Percentiles rank a stretch among this genome's conserved stretches.
These are phyloP conservation scores for Epistrophe grossulariae DNA, from an alignment of 2,888 invertebrate genomes.

Conservation along the genomic window DNA sequence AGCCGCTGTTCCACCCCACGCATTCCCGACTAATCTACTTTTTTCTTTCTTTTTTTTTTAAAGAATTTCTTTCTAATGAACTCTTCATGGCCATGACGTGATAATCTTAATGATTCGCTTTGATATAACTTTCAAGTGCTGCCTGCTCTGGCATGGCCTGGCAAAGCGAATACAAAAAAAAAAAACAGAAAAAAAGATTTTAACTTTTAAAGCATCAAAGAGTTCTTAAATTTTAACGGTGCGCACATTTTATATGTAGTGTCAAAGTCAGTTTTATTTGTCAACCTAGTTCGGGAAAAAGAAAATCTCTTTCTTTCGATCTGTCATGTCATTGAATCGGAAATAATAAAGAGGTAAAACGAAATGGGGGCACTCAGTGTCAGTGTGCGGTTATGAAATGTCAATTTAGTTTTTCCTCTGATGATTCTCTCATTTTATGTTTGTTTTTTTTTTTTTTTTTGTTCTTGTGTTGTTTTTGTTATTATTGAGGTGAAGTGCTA, in stretches of 20 bases:
- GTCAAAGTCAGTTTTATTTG: conserved; percentile 55
- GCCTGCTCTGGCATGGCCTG: background rate
- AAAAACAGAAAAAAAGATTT: background rate
- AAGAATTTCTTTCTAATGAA: conserved; percentile 69
- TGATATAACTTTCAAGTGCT: conserved; percentile 68
- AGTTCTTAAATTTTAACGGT: conserved; percentile 34
- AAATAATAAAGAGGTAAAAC: conserved; percentile 57
- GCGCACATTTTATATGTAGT: conserved; percentile 32
- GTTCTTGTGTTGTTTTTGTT: conserved; percentile 58
- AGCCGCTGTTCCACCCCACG: conserved; percentile 39
- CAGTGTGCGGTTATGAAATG: conserved; percentile 53
- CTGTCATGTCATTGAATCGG: conserved; percentile 66
- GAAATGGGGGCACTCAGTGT: conserved; percentile 50
- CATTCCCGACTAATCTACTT: conserved; percentile 57
- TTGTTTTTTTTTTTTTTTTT: conserved; percentile 29
- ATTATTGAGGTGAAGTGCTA: conserved; percentile 70
- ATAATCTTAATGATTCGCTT: conserved; percentile 69
- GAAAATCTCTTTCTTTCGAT: conserved; percentile 42
- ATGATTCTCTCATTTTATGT: conserved; percentile 16
- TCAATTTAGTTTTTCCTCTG: conserved; percentile 44
- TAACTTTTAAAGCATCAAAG: conserved; percentile 41
- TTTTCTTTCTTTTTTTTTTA: conserved; percentile 48
- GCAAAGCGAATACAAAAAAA: background rate
- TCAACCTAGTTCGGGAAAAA: conserved; percentile 55
- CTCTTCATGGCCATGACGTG: conserved; percentile 71